phyloP scores from a whole-genome alignment of 2,113 vertebrate genomes.

The Clupea harengus region DNA sequence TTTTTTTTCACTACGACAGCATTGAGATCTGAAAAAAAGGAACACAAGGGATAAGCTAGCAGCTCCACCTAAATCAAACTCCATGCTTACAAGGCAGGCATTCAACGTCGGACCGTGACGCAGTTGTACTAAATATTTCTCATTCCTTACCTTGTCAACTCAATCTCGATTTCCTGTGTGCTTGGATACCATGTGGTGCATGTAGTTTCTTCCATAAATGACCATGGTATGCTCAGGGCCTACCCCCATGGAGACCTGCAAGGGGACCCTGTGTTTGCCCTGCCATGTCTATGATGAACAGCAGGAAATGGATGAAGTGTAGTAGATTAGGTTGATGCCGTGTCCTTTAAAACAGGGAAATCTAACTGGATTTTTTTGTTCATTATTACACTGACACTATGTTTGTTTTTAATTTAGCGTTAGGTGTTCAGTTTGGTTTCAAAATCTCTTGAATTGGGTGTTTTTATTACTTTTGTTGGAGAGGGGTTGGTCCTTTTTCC shows the following conservation, averaged over 20 bases:
- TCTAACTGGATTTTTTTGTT: not conserved
- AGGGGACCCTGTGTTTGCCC: not conserved
- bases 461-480: not conserved
- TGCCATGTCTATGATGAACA: not conserved
- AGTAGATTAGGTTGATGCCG: not conserved
- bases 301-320: not conserved
- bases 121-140: conserved; percentile 1
- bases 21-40: not conserved
- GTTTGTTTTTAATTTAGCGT: not conserved
- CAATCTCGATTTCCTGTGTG: conserved; percentile 8
- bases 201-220: conserved; percentile 18
- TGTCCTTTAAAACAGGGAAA: not conserved
- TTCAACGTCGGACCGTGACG: not conserved
- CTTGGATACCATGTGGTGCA: not conserved
- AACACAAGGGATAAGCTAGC: not conserved
- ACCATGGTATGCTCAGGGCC: not conserved
- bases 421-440: not conserved
- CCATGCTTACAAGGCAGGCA: not conserved
- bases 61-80: not conserved
- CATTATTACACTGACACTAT: not conserved
- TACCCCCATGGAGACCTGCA: not conserved
- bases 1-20: conserved; percentile 36
- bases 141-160: conserved; percentile 17
- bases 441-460: no score
- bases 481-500: not conserved